Base-by-base conservation (phyloP, 1,140 invertebrate genomes). In the Euura saliciscinereae region DNA sequence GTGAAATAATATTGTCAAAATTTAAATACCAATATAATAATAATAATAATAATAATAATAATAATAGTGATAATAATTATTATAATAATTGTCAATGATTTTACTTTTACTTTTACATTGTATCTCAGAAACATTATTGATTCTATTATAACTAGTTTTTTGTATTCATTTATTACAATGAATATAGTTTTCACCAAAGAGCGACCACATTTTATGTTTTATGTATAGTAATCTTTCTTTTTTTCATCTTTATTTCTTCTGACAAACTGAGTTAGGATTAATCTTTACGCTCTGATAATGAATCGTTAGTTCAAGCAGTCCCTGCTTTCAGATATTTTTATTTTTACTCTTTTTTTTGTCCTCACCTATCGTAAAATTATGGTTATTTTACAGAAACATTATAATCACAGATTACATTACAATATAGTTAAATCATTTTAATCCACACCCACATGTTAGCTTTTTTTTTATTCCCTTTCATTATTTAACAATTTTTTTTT, bases 391-490 rank as follows among this genome's bases (percentile, higher is more conserved):
- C 51, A 59, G 51, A 59, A 59, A 59, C 51, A 59, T 59, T n/a
- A 59, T 59, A 59, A 59, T 59, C 51, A 59, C 51, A 59, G 51
- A 59, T 59, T 59, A 59, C 51, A 59, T 59, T 59, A 11, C 13
- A 59, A 59, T 59, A 59, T 59, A 59, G 51, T 59, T 59, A n/a
- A 59, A 59, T 59, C 5, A 59, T 59, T 59, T 59, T 11, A 59
- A 4, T 59, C 51, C 51, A 59, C 51, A 59, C 51, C 51, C 51
- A 59, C 51, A 59, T 59, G 13, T 59, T 59, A 59, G 13, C 13
- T 59, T 59, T 66, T 44, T 68, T 64, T 68, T 68, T 44, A 64
- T 44, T 6, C 11, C 51, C 13, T 73, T 42, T 45, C 46, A 46
- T 68, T 44, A 44, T 46, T 28, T 10, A 65, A 73, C 43, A 65